Conservation (phyloP, 2,797 vertebrate genomes). For the Fistularia tabacaria region DNA sequence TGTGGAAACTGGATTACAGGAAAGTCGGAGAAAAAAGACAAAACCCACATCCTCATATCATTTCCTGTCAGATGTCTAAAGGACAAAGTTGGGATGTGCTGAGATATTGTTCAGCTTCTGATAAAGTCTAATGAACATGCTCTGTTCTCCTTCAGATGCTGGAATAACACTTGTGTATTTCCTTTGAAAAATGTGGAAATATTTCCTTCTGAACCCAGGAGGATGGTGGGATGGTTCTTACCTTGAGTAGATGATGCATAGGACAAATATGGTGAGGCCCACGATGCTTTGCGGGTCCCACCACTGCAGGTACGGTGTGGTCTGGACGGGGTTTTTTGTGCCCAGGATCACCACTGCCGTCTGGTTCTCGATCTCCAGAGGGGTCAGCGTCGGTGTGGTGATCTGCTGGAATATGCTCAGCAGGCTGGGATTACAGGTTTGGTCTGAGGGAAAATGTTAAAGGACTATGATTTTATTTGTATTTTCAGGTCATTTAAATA, state of each 20-base stretch:
- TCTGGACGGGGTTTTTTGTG: slow-evolving; percentile 55
- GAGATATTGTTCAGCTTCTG: too few relatives aligned
- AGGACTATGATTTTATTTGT: background rate
- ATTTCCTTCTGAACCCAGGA: background rate
- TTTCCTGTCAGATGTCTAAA: too few relatives aligned
- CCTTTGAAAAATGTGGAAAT: too few relatives aligned
- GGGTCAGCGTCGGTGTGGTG: slow-evolving; percentile 63
- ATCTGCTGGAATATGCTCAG: slow-evolving; percentile 82
- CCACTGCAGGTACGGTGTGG: slow-evolving; percentile 75
- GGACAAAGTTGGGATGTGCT: too few relatives aligned
- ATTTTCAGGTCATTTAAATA: too few relatives aligned
- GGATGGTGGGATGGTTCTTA: slow-evolving; percentile 37
- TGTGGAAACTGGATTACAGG: too few relatives aligned
- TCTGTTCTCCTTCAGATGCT: too few relatives aligned
- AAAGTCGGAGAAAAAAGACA: too few relatives aligned
- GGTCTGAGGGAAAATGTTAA: slow-evolving; percentile 67
- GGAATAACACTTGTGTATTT: too few relatives aligned
- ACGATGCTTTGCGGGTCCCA: slow-evolving; percentile 83
- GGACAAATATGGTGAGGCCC: slow-evolving; percentile 81
- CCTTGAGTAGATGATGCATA: slow-evolving; percentile 93
- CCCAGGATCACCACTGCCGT: slow-evolving; percentile 64
- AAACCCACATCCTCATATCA: too few relatives aligned
- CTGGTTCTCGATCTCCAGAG: slow-evolving; percentile 69
- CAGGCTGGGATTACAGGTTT: slow-evolving; percentile 85
- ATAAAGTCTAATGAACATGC: too few relatives aligned